Percentiles rank a stretch among this genome's conserved stretches.
Conservation (phyloP, 2,888 invertebrate species). For the Autographa pulchrina region DNA sequence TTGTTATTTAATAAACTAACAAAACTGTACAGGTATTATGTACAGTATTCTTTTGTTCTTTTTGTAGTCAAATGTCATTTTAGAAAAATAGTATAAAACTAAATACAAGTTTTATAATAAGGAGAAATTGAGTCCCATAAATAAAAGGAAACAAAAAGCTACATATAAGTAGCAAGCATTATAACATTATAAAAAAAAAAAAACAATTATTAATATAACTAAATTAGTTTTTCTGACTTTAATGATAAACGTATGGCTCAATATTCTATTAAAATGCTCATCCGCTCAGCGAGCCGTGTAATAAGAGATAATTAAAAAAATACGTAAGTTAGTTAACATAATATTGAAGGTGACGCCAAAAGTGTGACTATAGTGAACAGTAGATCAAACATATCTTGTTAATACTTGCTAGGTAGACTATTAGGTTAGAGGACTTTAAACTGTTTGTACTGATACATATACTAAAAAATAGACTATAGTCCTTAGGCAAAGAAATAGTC, state of each 20-base stretch:
- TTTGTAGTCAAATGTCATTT: no score
- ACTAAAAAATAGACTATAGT: background rate
- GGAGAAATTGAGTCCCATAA: no score
- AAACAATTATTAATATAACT: no score
- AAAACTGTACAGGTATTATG: no score
- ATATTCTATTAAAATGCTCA: background rate
- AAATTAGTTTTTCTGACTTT: background rate
- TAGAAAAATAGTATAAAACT: no score
- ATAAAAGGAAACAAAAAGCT: no score
- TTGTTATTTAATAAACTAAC: background rate
- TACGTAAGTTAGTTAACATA: conserved; percentile 37
- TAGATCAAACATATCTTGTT: conserved; percentile 59
- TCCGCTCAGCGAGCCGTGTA: conserved; percentile 26
- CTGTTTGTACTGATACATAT: conserved; percentile 25
- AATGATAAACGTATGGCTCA: background rate
- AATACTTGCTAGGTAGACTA: conserved; percentile 58
- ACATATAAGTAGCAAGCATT: no score
- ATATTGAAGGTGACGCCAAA: conserved; percentile 31
- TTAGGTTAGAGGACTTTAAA: conserved; percentile 38
- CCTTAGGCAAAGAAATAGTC: background rate
- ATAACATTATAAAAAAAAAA: no score
- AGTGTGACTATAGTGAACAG: conserved; percentile 25
- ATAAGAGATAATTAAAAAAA: conserved; percentile 11
- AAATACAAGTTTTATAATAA: no score
- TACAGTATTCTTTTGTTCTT: no score